Percentiles rank a stretch among this genome's conserved stretches.
Conservation (phyloP, 2,888 invertebrate genomes). For the Chaitophorus viminalis region DNA sequence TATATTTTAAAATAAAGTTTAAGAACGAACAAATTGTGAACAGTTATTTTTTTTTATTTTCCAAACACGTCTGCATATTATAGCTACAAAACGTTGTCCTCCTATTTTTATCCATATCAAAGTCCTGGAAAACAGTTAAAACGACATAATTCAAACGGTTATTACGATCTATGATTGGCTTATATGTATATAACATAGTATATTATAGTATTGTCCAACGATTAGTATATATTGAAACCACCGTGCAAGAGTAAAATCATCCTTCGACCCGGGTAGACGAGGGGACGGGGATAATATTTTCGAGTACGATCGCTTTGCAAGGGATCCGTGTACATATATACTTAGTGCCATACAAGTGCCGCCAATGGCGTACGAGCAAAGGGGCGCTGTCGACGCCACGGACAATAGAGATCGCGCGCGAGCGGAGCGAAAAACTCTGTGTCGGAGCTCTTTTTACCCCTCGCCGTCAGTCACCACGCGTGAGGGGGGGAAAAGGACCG, state of each 20-base stretch:
- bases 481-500: constrained; percentile 10
- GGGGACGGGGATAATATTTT: neutral
- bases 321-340: neutral
- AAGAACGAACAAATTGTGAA: neutral
- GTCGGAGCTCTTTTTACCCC: neutral
- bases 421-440: neutral
- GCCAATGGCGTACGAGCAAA: constrained; percentile 33
- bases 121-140: no score
- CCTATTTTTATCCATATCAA: no score
- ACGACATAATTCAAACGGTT: no score
- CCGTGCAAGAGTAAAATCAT: neutral
- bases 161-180: no score
- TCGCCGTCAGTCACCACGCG: neutral
- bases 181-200: no score
- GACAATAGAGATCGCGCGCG: constrained; percentile 21
- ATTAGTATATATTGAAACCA: no score
- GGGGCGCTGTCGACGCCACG: neutral
- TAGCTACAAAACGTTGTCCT: neutral
- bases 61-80: neutral
- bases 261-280: neutral
- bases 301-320: neutral
- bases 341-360: neutral
- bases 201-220: no score
- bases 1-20: neutral
- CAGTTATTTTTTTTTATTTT: neutral